These are phyloP conservation scores for Strigamia transsilvanica DNA, from an alignment of 2,888 invertebrate species.

Conservation along the genomic window DNA sequence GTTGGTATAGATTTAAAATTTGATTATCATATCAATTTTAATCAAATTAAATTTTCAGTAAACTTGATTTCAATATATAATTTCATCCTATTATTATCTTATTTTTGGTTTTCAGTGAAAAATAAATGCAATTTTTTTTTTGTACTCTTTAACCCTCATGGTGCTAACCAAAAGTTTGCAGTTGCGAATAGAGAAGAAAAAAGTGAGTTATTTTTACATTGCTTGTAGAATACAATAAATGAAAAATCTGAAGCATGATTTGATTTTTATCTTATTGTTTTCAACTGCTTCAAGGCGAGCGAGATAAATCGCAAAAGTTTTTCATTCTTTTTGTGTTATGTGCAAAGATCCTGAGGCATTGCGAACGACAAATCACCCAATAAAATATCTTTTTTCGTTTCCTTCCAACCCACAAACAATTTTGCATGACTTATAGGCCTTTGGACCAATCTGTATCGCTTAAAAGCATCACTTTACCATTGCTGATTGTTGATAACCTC, in stretches of 20 bases:
- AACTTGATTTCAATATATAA: no score
- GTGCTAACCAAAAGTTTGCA: neutral
- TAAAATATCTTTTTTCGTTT: slow-evolving; percentile 34
- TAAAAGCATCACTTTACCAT: slow-evolving; percentile 33
- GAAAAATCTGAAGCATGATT: slow-evolving; percentile 33
- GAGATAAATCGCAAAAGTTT: slow-evolving; percentile 48
- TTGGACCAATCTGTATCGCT: slow-evolving; percentile 36
- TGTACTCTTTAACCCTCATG: neutral
- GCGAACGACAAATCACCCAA: slow-evolving; percentile 42
- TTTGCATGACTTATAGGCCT: slow-evolving; percentile 45
- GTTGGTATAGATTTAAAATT: no score
- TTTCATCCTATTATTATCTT: neutral
- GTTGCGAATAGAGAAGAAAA: neutral
- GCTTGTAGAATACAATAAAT: slow-evolving; percentile 18
- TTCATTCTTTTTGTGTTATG: slow-evolving; percentile 37
- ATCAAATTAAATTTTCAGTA: no score
- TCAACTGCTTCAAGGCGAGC: slow-evolving; percentile 43
- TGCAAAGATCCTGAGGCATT: slow-evolving; percentile 36
- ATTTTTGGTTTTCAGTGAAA: neutral
- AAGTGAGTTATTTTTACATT: slow-evolving; percentile 14
- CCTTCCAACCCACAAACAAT: slow-evolving; percentile 43
- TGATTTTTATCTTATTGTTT: slow-evolving; percentile 49
- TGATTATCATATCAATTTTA: no score
- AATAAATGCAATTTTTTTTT: neutral
- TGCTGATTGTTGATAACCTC: slow-evolving; percentile 39